phyloP scores from a whole-genome alignment of 2,888 invertebrate species.

The Himalopsyche tibetana region DNA sequence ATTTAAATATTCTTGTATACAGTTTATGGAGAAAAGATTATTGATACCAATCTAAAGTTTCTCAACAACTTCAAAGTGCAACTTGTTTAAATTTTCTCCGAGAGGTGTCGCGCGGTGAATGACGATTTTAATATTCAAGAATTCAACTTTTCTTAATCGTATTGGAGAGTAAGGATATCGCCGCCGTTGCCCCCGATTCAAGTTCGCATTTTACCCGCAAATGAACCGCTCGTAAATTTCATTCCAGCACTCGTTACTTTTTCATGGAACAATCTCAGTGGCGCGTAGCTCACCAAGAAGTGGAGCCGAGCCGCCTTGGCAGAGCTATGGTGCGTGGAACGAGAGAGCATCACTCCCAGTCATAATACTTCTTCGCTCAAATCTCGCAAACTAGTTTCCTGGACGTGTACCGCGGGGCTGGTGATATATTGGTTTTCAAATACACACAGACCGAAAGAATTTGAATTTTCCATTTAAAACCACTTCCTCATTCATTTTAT shows the following conservation, averaged over 20 bases:
- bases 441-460: neutral
- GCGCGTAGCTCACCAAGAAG: slow-evolving; percentile 17
- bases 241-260: slow-evolving; percentile 64
- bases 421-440: slow-evolving; percentile 13
- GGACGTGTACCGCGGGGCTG: neutral
- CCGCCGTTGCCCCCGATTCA: neutral
- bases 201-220: neutral
- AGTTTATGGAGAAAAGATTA: no score
- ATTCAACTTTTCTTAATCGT: neutral
- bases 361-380: slow-evolving; percentile 21
- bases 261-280: slow-evolving; percentile 63
- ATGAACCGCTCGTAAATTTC: slow-evolving; percentile 60
- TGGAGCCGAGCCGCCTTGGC: neutral
- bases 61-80: no score
- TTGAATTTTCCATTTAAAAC: no score
- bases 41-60: no score
- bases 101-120: no score
- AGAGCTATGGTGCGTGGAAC: neutral
- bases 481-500: no score
- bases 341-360: slow-evolving; percentile 18
- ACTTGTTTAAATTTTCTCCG: no score
- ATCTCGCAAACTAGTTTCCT: slow-evolving; percentile 17
- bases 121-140: neutral
- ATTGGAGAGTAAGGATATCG: slow-evolving; percentile 2
- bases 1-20: no score